Evolutionary conservation across 92 coral and sea anemone genomes (phyloP), one percentile per base, ranked within the genome.

Genomic region (Phymanthus crucifer): DNA sequence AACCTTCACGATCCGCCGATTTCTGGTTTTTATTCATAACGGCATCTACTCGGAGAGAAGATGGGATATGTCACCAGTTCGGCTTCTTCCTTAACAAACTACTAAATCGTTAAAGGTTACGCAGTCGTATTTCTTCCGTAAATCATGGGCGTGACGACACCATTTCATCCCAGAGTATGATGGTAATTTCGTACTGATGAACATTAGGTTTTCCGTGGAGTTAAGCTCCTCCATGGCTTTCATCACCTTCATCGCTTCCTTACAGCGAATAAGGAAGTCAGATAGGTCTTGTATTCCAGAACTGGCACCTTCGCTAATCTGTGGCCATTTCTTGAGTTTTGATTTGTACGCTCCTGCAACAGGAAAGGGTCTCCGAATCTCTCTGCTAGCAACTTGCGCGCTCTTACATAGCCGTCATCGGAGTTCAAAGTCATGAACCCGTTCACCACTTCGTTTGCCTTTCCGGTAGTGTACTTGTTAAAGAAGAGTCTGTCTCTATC

Each of bases 311-410:
- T 92, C 91, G 68, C 33, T 45, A 12, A 89, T 86, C 74, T 84
- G 73, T n/a, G 75, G 87, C 97, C 97, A 92, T 18, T 34, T 77
- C 38, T 84, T 40, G 26, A 91, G 74, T 21, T 75, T 70, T 2
- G 88, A 50, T 47, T 88, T 91, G 40, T 85, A 91, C 10, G 84
- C 83, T 40, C 86, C 93, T 18, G 89, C 78, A 10, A 91, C 97
- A 26, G 80, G 4, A 85, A 75, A 16, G 97, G 93, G 64, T 92
- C 84, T 0, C 97, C 91, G 32, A 86, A 92, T 1, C 84, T 82
- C 24, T 89, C 48, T 70, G 71, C 87, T 3, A 91, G 87, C 21
- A 89, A 66, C 56, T 89, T 89, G 23, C 88, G 74, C 2, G 93
- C 91, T 50, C 84, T 8, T 38, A 3, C 8, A 38, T 38, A 38